Conservation (phyloP, 2,888 invertebrate genomes). For the Achlya flavicornis region DNA sequence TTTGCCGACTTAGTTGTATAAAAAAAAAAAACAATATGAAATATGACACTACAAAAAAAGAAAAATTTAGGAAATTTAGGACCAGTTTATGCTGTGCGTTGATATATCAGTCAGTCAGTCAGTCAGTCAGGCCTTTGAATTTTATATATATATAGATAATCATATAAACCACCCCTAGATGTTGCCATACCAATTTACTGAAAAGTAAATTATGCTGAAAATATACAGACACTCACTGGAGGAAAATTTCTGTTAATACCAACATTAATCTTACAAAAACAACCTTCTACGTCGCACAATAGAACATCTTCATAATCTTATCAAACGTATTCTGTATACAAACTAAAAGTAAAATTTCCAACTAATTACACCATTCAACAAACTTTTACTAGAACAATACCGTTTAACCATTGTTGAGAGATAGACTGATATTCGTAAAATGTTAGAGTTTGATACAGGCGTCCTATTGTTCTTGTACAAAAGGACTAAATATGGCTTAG, state of each 20-base stretch:
- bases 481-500: background rate
- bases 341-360: background rate
- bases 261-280: background rate
- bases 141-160: too few relatives aligned
- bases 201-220: background rate
- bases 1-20: too few relatives aligned
- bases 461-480: background rate
- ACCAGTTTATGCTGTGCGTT: too few relatives aligned
- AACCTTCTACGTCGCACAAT: slow-evolving; percentile 3
- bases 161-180: too few relatives aligned
- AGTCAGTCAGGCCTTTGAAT: too few relatives aligned
- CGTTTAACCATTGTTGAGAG: background rate
- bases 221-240: too few relatives aligned
- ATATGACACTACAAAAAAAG: too few relatives aligned
- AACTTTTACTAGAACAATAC: slow-evolving; percentile 2
- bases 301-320: background rate
- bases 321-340: background rate
- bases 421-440: slow-evolving; percentile 11
- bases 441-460: background rate
- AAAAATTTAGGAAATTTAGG: too few relatives aligned
- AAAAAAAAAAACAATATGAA: too few relatives aligned
- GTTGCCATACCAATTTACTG: background rate
- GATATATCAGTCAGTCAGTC: too few relatives aligned
- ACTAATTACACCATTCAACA: background rate
- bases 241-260: background rate